phyloP scores from a whole-genome alignment of 2,113 vertebrate genomes.

The Phaethon lepturus region DNA sequence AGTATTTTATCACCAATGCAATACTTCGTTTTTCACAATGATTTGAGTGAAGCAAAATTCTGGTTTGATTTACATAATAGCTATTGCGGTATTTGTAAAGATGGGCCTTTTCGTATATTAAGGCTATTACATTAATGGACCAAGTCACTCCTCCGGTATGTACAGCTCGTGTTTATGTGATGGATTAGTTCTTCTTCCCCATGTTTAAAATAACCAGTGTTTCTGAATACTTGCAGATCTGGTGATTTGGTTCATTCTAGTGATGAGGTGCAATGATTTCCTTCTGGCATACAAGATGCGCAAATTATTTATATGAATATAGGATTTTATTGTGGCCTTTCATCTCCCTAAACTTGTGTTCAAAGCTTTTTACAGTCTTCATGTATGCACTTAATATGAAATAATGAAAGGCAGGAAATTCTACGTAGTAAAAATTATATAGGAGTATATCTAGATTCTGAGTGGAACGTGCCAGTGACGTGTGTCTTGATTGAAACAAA shows the following conservation, averaged over 20 bases:
- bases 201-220: background rate
- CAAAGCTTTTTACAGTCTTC: background rate
- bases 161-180: background rate
- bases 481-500: background rate
- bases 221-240: background rate
- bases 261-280: background rate
- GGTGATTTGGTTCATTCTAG: background rate
- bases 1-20: background rate
- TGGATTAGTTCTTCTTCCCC: background rate
- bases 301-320: background rate
- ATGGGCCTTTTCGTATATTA: background rate
- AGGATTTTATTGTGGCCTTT: background rate
- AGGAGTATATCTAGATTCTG: background rate
- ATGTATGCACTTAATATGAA: background rate
- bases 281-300: background rate
- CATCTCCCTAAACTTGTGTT: background rate
- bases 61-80: background rate
- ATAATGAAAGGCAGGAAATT: background rate
- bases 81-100: background rate
- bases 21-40: background rate
- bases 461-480: background rate
- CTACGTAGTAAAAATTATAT: background rate
- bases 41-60: background rate
- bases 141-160: background rate
- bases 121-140: background rate